These are phyloP conservation scores for Pygoscelis antarcticus DNA, from an alignment of 2,113 vertebrate genomes.

Conservation along the genomic window DNA sequence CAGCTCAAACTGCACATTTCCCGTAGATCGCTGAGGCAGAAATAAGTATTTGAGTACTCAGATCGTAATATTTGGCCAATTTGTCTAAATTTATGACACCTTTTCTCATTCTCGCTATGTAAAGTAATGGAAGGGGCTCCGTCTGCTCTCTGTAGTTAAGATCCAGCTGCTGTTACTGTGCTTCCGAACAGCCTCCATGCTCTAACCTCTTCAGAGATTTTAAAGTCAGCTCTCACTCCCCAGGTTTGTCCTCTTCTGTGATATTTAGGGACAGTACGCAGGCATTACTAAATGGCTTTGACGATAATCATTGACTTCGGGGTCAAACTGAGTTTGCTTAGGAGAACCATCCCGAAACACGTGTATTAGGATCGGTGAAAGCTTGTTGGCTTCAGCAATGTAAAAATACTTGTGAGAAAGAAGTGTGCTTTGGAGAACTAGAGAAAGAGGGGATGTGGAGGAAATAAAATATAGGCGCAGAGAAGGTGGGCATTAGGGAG, in stretches of 20 bases:
- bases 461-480: accelerated
- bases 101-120: not conserved
- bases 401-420: not conserved
- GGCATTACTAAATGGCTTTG: not conserved
- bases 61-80: not conserved
- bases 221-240: not conserved
- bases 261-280: not conserved
- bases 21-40: not conserved
- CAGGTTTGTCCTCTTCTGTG: not conserved
- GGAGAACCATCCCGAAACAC: not conserved
- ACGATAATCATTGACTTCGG: not conserved
- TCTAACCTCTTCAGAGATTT: not conserved
- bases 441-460: not conserved
- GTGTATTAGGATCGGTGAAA: not conserved
- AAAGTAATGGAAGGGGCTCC: not conserved
- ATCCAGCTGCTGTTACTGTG: not conserved
- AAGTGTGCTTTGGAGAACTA: not conserved
- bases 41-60: not conserved
- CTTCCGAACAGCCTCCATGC: accelerated
- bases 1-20: not conserved
- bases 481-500: accelerated
- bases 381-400: not conserved
- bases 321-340: not conserved
- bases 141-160: not conserved
- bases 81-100: not conserved